Evolutionary conservation across 2,888 invertebrate species (phyloP).

Genomic region (Lapara coniferarum): DNA sequence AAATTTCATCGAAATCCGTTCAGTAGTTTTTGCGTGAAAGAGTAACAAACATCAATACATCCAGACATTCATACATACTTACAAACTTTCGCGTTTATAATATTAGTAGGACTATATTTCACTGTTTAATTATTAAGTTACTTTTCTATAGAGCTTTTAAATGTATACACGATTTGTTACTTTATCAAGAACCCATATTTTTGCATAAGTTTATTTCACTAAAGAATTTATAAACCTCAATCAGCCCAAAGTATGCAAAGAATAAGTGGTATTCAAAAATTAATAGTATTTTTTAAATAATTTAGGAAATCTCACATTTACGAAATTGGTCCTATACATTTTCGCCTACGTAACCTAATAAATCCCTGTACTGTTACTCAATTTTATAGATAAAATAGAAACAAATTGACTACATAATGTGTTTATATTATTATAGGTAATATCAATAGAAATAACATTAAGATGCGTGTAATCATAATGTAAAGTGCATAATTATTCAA

Average conservation of each 20-base stretch:
- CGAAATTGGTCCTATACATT: slow-evolving; percentile 31
- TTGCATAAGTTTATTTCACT: too few species aligned
- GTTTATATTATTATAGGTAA: slow-evolving; percentile 12
- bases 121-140: too few species aligned
- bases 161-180: too few species aligned
- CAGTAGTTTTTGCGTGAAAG: too few species aligned
- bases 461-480: background rate
- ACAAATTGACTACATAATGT: slow-evolving; percentile 16
- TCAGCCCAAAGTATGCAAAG: background rate
- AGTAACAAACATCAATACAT: too few species aligned
- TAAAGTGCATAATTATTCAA: background rate
- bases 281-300: slow-evolving; percentile 36
- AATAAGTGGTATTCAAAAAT: slow-evolving; percentile 29
- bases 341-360: slow-evolving; percentile 44
- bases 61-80: too few species aligned
- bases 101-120: too few species aligned
- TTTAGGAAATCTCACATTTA: slow-evolving; percentile 39
- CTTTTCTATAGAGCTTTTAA: too few species aligned
- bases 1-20: too few species aligned
- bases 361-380: slow-evolving; percentile 19
- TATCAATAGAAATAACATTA: slow-evolving; percentile 20
- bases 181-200: too few species aligned
- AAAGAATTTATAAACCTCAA: background rate
- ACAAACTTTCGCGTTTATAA: too few species aligned
- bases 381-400: slow-evolving; percentile 12